Evolutionary conservation across 2,888 invertebrate genomes (phyloP).

Genomic region (Drosophila rellima): DNA sequence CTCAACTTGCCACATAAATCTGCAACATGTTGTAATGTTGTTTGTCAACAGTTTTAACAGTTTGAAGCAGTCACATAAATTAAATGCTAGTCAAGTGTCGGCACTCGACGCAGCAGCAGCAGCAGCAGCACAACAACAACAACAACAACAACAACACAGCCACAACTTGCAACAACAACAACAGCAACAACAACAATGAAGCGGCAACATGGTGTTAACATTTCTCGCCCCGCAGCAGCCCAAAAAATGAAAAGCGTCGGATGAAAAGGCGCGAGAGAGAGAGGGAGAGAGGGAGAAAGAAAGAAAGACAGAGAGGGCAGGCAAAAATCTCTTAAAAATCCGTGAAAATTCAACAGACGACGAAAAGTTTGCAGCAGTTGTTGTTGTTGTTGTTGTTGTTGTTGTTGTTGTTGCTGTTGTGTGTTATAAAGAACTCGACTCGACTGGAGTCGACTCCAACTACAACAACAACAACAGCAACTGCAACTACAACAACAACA

Average conservation of each 20-base stretch:
- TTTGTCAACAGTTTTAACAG: conserved; percentile 80
- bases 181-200: conserved; percentile 37
- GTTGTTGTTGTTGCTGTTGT: conserved; percentile 37
- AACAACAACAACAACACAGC: conserved; percentile 17
- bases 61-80: conserved; percentile 76
- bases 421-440: conserved; percentile 74
- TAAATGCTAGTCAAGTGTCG: conserved; percentile 77
- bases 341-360: conserved; percentile 75
- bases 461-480: background rate
- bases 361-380: conserved; percentile 55
- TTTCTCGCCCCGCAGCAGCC: conserved; percentile 64
- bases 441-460: conserved; percentile 29
- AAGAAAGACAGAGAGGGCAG: conserved; percentile 28
- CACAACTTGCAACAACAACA: conserved; percentile 37
- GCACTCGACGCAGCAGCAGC: conserved; percentile 27
- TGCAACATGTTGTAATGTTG: conserved; percentile 80
- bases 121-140: conserved; percentile 38
- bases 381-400: conserved; percentile 21
- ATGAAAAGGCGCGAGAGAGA: conserved; percentile 1
- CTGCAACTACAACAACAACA: background rate
- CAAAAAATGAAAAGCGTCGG: conserved; percentile 42
- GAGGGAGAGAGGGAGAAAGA: conserved; percentile 4
- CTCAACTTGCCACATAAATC: conserved; percentile 76
- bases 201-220: conserved; percentile 78
- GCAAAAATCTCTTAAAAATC: conserved; percentile 73